A percentile compares a stretch with the other conserved stretches of the same genome.
Conservation (phyloP, 1,140 invertebrate genomes). For the Mesaphorura yosii region DNA sequence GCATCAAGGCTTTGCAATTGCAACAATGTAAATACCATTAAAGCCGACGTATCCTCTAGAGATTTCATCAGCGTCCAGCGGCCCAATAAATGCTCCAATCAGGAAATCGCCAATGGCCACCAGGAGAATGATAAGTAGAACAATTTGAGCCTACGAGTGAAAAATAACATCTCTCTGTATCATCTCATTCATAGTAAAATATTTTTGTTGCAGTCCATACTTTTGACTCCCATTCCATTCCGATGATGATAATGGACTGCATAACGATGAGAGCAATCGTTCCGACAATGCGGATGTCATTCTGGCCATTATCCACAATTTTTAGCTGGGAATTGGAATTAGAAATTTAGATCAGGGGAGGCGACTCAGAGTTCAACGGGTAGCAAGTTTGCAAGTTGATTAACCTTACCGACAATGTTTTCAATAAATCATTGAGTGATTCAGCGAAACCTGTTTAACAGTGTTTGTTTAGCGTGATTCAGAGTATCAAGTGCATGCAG, state of each 20-base stretch:
- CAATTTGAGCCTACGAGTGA: conserved; percentile 45
- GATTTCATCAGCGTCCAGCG: conserved; percentile 36
- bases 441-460: conserved; percentile 57
- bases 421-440: conserved; percentile 39
- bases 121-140: conserved; percentile 45
- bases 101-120: conserved; percentile 48
- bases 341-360: too few species aligned
- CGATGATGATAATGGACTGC: conserved; percentile 39
- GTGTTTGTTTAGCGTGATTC: too few species aligned
- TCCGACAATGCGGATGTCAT: conserved; percentile 39
- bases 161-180: too few species aligned
- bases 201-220: conserved; percentile 13
- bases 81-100: conserved; percentile 47
- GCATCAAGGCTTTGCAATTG: too few species aligned
- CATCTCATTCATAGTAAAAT: too few species aligned
- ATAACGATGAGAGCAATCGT: conserved; percentile 36
- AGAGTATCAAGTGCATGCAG: background rate
- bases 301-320: conserved; percentile 36
- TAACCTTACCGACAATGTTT: conserved; percentile 27
- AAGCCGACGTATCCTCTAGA: conserved; percentile 47
- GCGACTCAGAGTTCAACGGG: too few species aligned
- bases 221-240: conserved; percentile 37
- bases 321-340: conserved; percentile 21
- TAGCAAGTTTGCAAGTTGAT: too few species aligned
- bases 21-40: too few species aligned